Base-by-base conservation (phyloP, 2,797 vertebrate species). In the Centropyge bicolor region DNA sequence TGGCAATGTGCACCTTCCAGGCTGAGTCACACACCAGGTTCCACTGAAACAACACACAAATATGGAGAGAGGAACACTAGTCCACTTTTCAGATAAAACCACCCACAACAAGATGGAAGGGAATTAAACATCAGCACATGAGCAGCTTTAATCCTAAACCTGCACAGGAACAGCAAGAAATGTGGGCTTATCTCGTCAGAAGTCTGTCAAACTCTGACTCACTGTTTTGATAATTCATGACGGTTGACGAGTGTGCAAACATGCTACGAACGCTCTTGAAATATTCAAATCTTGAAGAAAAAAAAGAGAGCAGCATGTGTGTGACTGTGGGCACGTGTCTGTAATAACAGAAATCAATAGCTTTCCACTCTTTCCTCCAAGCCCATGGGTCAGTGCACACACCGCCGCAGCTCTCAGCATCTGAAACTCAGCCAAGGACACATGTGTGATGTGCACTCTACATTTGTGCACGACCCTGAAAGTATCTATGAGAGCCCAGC, bases 1-100 rank as follows among this genome's bases (percentile, higher is more conserved):
- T 99, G 85, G 98, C 97, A 86, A 99, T 98, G 92, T 99, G 98
- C 57, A 99, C 98, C 93, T 98, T 98, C 98, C 98, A 99, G 84
- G 97, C 95, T 45, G 96, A 97, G 83, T 98, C 97, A 83, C 98
- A 99, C 91, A 99, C 97, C 94, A 99, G 96, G 89, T 97, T 96
- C 97, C 97, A 99, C 98, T 98, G 88, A 36, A 95, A 93, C 27
- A 76, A 61, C 59, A 82, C 51, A 73, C 17, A 70, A 46, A 81
- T 9, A 78, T 14, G 57, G 24, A 61, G 43, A 70, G 45, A 70
- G 5, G 48, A 74, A 61, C 46, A 27, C 64, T 55, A 81, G 51
- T 70, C 48, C 22, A 40, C 22, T 77, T 77, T 68, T 68, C 2
- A 81, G 66, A 36, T 57, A 84, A 43, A 78, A 51, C 14, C 56